Percentiles rank a stretch among this genome's conserved stretches.
These are phyloP conservation scores for Matsumurasca onukii DNA, from an alignment of 1,140 invertebrate genomes.

Conservation along the genomic window DNA sequence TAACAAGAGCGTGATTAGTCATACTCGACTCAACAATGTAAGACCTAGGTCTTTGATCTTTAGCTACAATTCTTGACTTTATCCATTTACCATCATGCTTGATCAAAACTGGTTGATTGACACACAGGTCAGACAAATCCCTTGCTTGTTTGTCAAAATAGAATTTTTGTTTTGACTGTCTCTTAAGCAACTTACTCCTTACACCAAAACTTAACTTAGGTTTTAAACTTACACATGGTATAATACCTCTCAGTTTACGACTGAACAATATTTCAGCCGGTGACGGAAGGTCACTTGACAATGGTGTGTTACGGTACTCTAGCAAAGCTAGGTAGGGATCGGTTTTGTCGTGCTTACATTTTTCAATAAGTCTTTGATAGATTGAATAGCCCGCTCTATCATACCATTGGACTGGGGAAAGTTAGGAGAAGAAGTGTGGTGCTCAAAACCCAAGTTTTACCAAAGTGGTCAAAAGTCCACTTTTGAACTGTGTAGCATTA, in stretches of 20 bases:
- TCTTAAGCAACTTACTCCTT: background rate
- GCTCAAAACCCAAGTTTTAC: constrained; percentile 47
- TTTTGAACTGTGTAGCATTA: constrained; percentile 48
- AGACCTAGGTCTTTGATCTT: background rate
- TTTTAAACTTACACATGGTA: background rate
- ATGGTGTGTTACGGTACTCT: constrained; percentile 25
- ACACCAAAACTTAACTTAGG: background rate
- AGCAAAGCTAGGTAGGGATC: constrained; percentile 30
- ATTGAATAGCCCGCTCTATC: constrained; percentile 46
- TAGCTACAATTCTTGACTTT: background rate
- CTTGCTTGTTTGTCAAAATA: background rate
- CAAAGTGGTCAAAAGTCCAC: constrained; percentile 48
- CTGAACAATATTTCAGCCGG: constrained; percentile 1
- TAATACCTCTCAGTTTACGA: background rate
- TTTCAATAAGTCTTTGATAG: constrained; percentile 46
- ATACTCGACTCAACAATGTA: background rate
- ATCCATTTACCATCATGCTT: background rate
- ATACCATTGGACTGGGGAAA: constrained; percentile 48
- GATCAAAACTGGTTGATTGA: background rate
- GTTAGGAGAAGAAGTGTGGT: constrained; percentile 46
- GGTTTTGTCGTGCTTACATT: constrained; percentile 37
- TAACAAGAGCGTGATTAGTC: background rate
- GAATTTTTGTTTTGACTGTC: background rate
- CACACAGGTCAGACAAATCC: background rate
- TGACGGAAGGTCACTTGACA: constrained; percentile 8